Percentiles rank a stretch among this genome's conserved stretches.
Evolutionary conservation across 2,888 invertebrate species (phyloP).

Genomic region (Endotricha flammealis): DNA sequence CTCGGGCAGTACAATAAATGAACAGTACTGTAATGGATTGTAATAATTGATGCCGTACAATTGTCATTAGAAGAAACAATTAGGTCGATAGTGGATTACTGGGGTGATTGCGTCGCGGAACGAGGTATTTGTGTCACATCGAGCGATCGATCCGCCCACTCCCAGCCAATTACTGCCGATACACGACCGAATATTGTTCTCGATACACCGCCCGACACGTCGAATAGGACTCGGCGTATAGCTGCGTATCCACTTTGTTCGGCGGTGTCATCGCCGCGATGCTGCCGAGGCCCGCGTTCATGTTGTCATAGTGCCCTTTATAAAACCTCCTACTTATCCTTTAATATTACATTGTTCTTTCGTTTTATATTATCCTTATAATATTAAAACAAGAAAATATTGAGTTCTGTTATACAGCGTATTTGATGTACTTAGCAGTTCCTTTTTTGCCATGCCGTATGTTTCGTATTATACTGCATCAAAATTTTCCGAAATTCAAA

Average conservation of each 20-base stretch:
- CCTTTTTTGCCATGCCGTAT: no score
- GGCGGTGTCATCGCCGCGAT: background rate
- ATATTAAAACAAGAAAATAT: no score
- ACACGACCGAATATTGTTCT: conserved; percentile 67
- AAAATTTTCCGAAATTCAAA: no score
- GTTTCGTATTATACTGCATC: no score
- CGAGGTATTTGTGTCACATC: conserved; percentile 68
- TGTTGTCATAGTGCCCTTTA: background rate
- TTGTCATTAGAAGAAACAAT: conserved; percentile 68
- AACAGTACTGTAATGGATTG: conserved; percentile 41
- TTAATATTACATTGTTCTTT: no score
- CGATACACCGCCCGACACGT: conserved; percentile 33
- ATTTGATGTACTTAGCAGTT: no score
- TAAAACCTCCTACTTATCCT: no score
- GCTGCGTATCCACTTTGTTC: conserved; percentile 3
- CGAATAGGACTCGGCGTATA: conserved; percentile 13
- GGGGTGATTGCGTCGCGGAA: conserved; percentile 60
- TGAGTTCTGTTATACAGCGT: no score
- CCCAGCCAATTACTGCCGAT: conserved; percentile 65
- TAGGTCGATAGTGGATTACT: conserved; percentile 68
- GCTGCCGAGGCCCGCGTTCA: background rate
- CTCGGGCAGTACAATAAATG: conserved; percentile 33
- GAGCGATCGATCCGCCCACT: conserved; percentile 64
- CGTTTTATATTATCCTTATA: no score
- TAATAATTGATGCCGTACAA: conserved; percentile 52